These are phyloP conservation scores for Melanchra persicariae DNA, from an alignment of 2,888 invertebrate genomes.

Conservation along the genomic window DNA sequence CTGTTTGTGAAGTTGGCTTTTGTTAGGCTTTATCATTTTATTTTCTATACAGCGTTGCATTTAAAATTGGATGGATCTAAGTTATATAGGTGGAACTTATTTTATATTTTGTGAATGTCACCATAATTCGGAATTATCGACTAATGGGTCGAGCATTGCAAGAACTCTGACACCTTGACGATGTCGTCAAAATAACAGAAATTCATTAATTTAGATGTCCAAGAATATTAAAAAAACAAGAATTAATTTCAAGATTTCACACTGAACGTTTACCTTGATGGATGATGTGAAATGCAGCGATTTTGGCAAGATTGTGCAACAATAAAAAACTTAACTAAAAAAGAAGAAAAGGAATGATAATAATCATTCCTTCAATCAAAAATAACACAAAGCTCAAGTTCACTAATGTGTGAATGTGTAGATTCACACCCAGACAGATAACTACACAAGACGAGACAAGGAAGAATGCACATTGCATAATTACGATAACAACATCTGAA, in stretches of 20 bases:
- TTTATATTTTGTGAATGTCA: not conserved
- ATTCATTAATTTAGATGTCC: not conserved
- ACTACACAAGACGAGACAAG: constrained; percentile 7
- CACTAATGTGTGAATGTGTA: not conserved
- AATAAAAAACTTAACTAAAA: not conserved
- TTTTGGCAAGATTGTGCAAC: not conserved
- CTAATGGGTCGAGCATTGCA: no score
- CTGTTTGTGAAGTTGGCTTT: constrained; percentile 53
- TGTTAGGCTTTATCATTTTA: constrained; percentile 42
- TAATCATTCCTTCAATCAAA: not conserved
- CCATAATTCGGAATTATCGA: no score
- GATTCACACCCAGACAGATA: constrained; percentile 4
- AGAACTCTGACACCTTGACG: not conserved
- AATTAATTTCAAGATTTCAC: not conserved
- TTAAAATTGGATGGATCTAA: not conserved
- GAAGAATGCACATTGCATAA: constrained; percentile 29
- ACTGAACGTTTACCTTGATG: no score
- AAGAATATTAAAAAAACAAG: not conserved
- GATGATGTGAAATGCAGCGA: not conserved
- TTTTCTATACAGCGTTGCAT: constrained; percentile 10
- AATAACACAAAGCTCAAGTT: not conserved
- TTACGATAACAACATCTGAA: constrained; percentile 19
- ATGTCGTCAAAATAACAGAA: not conserved
- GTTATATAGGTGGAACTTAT: not conserved
- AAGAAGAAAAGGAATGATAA: not conserved